Conservation (phyloP, 2,113 vertebrate genomes). For the Probosciger aterrimus region DNA sequence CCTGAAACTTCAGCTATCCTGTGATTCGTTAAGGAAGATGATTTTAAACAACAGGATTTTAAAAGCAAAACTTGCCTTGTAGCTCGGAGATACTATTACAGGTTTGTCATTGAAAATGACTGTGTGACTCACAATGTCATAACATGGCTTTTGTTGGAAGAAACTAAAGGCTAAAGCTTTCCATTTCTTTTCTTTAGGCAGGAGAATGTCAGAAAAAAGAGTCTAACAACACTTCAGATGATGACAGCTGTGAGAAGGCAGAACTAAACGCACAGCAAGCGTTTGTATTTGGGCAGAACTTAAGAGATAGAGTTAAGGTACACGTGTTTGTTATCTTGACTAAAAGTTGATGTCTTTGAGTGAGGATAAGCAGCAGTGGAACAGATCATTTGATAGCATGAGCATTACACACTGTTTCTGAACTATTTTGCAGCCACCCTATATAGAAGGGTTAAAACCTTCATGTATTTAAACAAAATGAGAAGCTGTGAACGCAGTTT, state of each 20-base stretch:
- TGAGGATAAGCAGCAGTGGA: not conserved
- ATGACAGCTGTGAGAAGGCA: conserved; percentile 73
- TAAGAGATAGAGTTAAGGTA: conserved; percentile 97
- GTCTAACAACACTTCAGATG: conserved; percentile 56
- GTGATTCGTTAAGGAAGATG: not conserved
- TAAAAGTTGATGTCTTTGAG: not conserved
- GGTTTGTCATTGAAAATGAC: not conserved
- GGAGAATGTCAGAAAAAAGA: conserved; percentile 70
- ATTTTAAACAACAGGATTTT: not conserved
- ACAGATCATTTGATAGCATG: not conserved
- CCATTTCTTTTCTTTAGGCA: conserved; percentile 60
- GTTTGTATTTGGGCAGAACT: conserved; percentile 96
- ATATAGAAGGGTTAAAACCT: not conserved
- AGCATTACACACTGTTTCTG: not conserved
- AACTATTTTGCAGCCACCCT: not conserved
- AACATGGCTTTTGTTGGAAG: not conserved
- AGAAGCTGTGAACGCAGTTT: not conserved
- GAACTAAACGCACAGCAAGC: conserved; percentile 80
- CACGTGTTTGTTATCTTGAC: not conserved
- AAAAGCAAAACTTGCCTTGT: not conserved
- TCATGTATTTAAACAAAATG: not conserved
- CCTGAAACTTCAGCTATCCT: not conserved
- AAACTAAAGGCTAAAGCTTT: not conserved
- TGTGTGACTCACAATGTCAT: not conserved
- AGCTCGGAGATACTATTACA: not conserved